A percentile compares a stretch with the other conserved stretches of the same genome.
phyloP scores from a whole-genome alignment of 2,797 vertebrate genomes.

The Buphagus erythrorhynchus region DNA sequence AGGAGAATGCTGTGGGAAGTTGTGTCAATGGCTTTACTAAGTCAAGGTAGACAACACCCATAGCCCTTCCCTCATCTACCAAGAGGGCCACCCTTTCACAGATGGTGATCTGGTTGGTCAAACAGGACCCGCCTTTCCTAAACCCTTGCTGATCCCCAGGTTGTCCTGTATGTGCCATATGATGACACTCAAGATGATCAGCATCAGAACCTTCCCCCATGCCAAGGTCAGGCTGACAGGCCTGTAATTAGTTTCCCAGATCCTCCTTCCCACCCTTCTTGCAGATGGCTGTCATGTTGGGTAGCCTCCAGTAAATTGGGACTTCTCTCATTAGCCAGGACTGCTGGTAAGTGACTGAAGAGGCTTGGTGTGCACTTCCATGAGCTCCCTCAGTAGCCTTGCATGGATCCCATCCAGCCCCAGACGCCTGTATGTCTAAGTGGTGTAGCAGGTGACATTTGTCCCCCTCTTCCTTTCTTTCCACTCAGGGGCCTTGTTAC shows the following conservation, averaged over 20 bases:
- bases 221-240: not conserved
- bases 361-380: rapidly evolving
- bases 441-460: not conserved
- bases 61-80: no score
- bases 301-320: not conserved
- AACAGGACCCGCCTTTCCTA: not conserved
- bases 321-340: not conserved
- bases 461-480: not conserved
- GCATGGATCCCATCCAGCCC: rapidly evolving
- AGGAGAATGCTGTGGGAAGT: no score
- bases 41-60: no score
- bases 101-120: not conserved
- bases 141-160: not conserved
- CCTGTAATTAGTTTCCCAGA: not conserved
- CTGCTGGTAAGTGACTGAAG: not conserved
- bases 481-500: not conserved
- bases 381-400: not conserved
- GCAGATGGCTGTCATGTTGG: not conserved
- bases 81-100: not conserved
- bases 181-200: not conserved
- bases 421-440: not conserved
- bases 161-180: not conserved
- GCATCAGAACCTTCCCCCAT: not conserved
- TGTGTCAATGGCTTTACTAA: not conserved
- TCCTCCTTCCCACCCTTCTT: not conserved